phyloP scores from a whole-genome alignment of 2,797 vertebrate genomes.

The Pyrocephalus nanus region DNA sequence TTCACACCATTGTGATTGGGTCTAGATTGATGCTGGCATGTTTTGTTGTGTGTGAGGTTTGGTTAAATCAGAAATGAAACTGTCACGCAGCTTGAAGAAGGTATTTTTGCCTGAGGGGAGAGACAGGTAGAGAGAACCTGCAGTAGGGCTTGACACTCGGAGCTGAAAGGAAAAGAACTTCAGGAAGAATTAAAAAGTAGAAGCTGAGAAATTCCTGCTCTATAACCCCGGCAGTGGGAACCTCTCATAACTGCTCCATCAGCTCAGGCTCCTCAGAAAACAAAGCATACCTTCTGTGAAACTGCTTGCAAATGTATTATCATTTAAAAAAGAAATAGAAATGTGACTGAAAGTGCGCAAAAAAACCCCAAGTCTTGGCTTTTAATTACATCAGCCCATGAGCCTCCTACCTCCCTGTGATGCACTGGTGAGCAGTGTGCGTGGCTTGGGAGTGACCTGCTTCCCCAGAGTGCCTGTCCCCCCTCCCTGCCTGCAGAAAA shows the following conservation, averaged over 20 bases:
- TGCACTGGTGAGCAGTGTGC: rapidly evolving
- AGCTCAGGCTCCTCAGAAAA: neutral
- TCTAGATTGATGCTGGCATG: neutral
- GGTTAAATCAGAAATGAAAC: neutral
- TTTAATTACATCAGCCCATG: neutral
- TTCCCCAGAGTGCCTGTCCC: neutral
- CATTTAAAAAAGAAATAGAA: neutral
- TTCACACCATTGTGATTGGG: neutral
- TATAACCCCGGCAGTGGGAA: neutral
- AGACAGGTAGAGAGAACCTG: neutral
- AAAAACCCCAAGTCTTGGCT: neutral
- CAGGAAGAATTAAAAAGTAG: neutral
- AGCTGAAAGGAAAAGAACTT: neutral
- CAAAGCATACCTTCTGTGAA: neutral
- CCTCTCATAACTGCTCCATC: neutral
- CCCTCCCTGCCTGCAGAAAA: neutral
- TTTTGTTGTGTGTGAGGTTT: neutral
- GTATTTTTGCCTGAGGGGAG: neutral
- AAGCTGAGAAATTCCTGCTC: neutral
- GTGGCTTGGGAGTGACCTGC: neutral
- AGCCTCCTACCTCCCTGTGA: neutral
- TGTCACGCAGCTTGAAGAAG: neutral
- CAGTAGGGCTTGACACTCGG: neutral
- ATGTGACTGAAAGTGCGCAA: neutral
- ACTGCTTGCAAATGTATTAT: neutral